Percentiles rank a stretch among this genome's conserved stretches.
phyloP scores from a whole-genome alignment of 1,140 invertebrate genomes.

The Sarcophaga peregrina region DNA sequence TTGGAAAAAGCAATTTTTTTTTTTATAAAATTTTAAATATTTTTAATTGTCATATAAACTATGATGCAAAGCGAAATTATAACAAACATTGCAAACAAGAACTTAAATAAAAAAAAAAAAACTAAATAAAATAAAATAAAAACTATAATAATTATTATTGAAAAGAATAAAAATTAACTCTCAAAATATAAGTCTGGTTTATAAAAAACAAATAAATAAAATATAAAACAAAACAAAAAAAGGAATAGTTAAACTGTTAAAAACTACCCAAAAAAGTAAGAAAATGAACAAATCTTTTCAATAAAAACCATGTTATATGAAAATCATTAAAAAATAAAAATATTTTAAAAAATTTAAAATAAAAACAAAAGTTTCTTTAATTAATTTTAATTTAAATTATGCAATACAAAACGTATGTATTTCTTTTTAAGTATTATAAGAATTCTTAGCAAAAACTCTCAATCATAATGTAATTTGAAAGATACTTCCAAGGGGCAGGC shows the following conservation, averaged over 20 bases:
- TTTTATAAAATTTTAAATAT: not conserved
- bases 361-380: not conserved
- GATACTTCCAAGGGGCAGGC: no score
- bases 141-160: no score
- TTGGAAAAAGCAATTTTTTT: constrained; percentile 14
- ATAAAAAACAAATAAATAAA: constrained; percentile 20
- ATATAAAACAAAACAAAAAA: not conserved
- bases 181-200: constrained; percentile 29
- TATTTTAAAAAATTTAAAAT: not conserved
- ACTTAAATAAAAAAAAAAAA: not conserved
- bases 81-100: not conserved
- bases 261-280: not conserved
- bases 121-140: not conserved
- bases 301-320: not conserved
- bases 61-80: not conserved
- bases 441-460: no score
- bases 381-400: not conserved
- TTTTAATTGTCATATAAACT: not conserved
- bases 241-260: constrained; percentile 7
- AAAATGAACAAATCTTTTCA: not conserved
- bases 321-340: constrained; percentile 21
- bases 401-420: no score
- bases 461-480: no score
- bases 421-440: no score
- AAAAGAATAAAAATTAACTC: not conserved